A percentile compares a stretch with the other conserved stretches of the same genome.
Evolutionary conservation across 1,140 invertebrate genomes (phyloP).

Genomic region (Telenomus remus): DNA sequence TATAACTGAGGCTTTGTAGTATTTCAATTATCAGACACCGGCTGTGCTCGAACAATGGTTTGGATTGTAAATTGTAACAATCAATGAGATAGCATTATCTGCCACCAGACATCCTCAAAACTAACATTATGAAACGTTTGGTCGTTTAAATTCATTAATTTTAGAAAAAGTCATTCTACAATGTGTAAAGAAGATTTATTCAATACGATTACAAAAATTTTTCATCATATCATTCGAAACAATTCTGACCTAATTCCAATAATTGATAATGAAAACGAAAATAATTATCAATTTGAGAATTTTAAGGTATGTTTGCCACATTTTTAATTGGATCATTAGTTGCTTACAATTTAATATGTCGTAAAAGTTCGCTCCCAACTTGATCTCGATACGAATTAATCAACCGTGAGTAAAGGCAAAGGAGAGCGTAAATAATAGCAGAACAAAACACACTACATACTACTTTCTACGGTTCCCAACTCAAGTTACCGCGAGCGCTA

Average conservation of each 20-base stretch:
- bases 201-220: too few species aligned
- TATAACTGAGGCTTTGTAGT: constrained; percentile 16
- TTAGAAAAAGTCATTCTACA: neutral
- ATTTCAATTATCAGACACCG: neutral
- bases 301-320: neutral
- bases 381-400: constrained; percentile 8
- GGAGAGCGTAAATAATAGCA: constrained; percentile 10
- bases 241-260: too few species aligned
- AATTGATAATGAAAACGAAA: too few species aligned
- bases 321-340: neutral
- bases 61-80: constrained; percentile 5
- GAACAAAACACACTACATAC: constrained; percentile 9
- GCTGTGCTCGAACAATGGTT: neutral
- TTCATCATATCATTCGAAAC: too few species aligned
- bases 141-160: neutral
- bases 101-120: neutral
- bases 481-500: constrained; percentile 20
- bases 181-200: too few species aligned
- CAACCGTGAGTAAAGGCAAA: constrained; percentile 6
- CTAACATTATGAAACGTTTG: neutral
- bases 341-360: constrained; percentile 3
- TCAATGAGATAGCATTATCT: constrained; percentile 10
- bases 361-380: constrained; percentile 1
- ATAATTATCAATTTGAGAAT: neutral
- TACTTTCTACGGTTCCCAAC: constrained; percentile 23